Percentiles rank a stretch among this genome's conserved stretches.
Conservation (phyloP, 2,797 vertebrate species). For the Darevskia nairensis region DNA sequence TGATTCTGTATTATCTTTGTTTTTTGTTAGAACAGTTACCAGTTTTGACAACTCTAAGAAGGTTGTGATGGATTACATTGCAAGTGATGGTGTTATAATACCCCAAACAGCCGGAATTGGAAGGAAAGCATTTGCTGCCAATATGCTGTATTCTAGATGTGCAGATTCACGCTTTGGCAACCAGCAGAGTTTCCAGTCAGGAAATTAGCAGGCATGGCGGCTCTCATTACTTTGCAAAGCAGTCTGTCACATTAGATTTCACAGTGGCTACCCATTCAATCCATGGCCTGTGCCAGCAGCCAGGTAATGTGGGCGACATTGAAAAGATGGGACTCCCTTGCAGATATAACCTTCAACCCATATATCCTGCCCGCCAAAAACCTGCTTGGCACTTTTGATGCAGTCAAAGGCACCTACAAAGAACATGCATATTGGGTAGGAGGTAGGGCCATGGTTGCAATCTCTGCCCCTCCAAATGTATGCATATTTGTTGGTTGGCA, state of each 20-base stretch:
- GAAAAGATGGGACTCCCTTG: neutral
- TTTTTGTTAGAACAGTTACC: conserved; percentile 1
- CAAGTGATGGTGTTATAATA: neutral
- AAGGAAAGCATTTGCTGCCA: conserved; percentile 8
- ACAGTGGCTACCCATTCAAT: conserved; percentile 23
- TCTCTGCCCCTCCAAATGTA: neutral
- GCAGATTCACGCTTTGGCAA: conserved; percentile 4
- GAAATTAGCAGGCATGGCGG: conserved; percentile 21
- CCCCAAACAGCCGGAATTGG: conserved; percentile 10
- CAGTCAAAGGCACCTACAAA: neutral
- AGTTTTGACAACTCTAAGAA: conserved; percentile 11
- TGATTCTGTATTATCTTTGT: neutral
- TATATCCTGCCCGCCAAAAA: neutral
- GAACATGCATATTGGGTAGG: neutral
- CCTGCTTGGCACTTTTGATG: neutral
- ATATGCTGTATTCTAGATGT: conserved; percentile 1
- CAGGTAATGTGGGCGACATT: neutral
- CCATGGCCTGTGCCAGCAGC: neutral
- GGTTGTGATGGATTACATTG: conserved; percentile 1
- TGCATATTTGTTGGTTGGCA: too few relatives aligned
- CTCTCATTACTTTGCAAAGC: conserved; percentile 17
- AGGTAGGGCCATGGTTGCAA: neutral
- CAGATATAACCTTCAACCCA: neutral
- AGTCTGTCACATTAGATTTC: conserved; percentile 27
- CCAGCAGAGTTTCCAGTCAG: conserved; percentile 16